These are phyloP conservation scores for Drosophila prosaltans DNA, from an alignment of 1,140 invertebrate genomes.

Conservation along the genomic window DNA sequence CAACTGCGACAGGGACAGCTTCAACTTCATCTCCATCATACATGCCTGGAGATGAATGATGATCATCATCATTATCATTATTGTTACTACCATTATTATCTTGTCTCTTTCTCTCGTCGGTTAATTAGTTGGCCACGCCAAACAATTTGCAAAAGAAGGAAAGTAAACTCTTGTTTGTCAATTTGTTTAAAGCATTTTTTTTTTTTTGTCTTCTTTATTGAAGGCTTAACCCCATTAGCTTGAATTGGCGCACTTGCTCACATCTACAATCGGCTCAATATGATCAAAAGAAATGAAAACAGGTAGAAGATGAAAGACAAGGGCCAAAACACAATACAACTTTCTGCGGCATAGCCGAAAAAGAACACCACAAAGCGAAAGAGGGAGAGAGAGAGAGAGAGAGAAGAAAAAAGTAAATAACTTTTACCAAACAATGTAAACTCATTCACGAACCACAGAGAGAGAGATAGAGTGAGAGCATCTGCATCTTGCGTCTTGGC, in stretches of 20 bases:
- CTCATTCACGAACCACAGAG: slow-evolving; percentile 63
- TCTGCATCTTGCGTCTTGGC: slow-evolving; percentile 48
- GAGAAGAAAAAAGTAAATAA: slow-evolving; percentile 62
- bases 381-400: slow-evolving; percentile 5
- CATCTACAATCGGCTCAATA: slow-evolving; percentile 49
- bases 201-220: slow-evolving; percentile 39
- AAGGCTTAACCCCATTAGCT: slow-evolving; percentile 79
- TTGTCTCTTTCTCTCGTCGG: slow-evolving; percentile 9
- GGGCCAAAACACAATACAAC: slow-evolving; percentile 58
- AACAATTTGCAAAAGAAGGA: slow-evolving; percentile 66
- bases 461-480: slow-evolving; percentile 21
- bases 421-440: slow-evolving; percentile 74
- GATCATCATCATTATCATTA: slow-evolving; percentile 36
- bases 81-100: slow-evolving; percentile 7
- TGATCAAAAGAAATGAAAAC: slow-evolving; percentile 57
- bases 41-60: slow-evolving; percentile 30
- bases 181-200: slow-evolving; percentile 49
- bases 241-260: slow-evolving; percentile 76
- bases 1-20: background rate
- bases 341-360: slow-evolving; percentile 54
- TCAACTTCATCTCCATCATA: slow-evolving; percentile 4
- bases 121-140: slow-evolving; percentile 68
- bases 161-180: slow-evolving; percentile 67
- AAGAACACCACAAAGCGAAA: slow-evolving; percentile 3
- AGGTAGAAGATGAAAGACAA: slow-evolving; percentile 71